Evolutionary conservation across 2,797 vertebrate genomes (phyloP).

Genomic region (Rhinogobio ventralis): DNA sequence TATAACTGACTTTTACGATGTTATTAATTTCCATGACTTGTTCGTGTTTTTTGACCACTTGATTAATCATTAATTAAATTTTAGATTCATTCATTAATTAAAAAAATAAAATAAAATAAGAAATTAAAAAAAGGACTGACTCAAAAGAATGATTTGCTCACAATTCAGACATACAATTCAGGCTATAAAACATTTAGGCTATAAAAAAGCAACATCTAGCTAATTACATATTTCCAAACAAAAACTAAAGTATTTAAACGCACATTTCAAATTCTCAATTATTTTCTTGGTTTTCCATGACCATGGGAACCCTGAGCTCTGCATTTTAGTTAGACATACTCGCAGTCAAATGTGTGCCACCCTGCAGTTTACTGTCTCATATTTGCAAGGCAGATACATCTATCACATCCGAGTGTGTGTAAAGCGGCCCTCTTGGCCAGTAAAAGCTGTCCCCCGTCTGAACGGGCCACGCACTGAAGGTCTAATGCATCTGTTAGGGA

Average conservation of each 20-base stretch:
- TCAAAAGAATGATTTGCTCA: no score
- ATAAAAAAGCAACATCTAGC: background rate
- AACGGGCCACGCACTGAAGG: slow-evolving; percentile 38
- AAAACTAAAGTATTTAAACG: background rate
- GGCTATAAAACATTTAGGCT: no score
- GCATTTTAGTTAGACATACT: slow-evolving; percentile 6
- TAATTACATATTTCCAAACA: background rate
- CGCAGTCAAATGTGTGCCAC: slow-evolving; percentile 16
- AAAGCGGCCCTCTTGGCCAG: slow-evolving; percentile 48
- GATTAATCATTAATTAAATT: background rate
- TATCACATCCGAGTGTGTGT: slow-evolving; percentile 13
- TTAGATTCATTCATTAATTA: background rate
- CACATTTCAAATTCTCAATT: background rate
- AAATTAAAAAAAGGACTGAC: background rate
- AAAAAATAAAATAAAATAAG: no score
- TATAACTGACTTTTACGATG: background rate
- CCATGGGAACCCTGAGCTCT: background rate
- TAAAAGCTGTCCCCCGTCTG: slow-evolving; percentile 45
- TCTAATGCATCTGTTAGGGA: slow-evolving; percentile 60
- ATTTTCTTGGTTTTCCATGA: background rate
- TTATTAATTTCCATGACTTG: background rate
- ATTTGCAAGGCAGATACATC: slow-evolving; percentile 40
- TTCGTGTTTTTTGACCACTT: background rate
- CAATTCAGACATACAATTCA: background rate
- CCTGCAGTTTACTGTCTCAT: slow-evolving; percentile 1